Percentiles rank a stretch among this genome's conserved stretches.
phyloP scores from a whole-genome alignment of 2,113 vertebrate species.

The Anoplopoma fimbria region DNA sequence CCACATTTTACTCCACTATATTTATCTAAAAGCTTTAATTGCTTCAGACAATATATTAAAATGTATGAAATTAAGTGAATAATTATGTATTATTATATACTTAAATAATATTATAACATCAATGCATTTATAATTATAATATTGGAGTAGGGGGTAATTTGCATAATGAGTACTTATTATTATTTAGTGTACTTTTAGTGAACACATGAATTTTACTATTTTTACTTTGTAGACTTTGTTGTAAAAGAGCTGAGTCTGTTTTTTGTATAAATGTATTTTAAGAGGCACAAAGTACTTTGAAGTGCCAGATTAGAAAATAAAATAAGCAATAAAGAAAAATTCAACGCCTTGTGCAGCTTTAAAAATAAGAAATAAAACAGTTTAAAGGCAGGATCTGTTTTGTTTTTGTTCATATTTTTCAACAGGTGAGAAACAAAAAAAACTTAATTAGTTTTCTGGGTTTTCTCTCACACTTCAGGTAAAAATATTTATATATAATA shows the following conservation, averaged over 20 bases:
- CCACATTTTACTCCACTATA: neutral
- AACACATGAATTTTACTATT: neutral
- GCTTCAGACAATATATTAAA: neutral
- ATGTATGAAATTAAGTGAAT: neutral
- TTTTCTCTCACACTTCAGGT: neutral
- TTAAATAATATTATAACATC: too few species aligned
- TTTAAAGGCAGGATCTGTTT: neutral
- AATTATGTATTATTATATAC: neutral
- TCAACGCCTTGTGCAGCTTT: conserved; percentile 26
- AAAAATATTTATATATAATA: neutral
- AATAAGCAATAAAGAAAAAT: neutral
- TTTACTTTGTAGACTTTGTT: neutral
- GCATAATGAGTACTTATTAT: neutral
- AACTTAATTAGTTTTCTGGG: neutral
- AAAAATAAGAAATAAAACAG: neutral
- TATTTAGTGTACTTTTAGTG: neutral
- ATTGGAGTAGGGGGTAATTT: neutral
- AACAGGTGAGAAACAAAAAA: neutral
- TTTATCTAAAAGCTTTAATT: neutral
- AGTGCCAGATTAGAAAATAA: neutral
- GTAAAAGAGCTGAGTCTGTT: neutral
- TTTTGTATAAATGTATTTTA: neutral
- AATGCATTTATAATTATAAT: neutral
- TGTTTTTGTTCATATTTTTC: neutral
- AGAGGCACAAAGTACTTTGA: neutral